Evolutionary conservation across 2,888 invertebrate genomes (phyloP), one percentile per base, ranked within the genome.

Genomic region (Polyploca ridens): DNA sequence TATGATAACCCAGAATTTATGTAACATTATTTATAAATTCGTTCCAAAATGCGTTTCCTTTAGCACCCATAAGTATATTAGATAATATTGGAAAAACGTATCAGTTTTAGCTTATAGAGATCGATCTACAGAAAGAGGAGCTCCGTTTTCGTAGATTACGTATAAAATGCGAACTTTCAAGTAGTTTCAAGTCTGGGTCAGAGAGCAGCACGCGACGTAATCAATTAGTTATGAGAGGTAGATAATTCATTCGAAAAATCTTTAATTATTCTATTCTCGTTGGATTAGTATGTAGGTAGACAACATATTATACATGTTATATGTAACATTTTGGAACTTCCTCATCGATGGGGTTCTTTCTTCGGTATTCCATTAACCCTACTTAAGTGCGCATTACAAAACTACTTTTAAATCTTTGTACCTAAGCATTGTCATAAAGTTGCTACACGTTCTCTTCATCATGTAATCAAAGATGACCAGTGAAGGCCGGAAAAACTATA

Each of bases 401-500:
- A 19, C 10, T 3, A n/a, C 8, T 49, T 46, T 46, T 46, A 46
- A 46, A 19, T 54, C 16, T 2, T 54, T 19, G 19, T 1, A 10
- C 14, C 54, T 19, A 49, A 16, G 49, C 19, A 49, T 49, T 10
- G 19, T 19, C 19, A 7, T 19, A 19, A 54, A 19, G 19, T 1
- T 54, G 10, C 4, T 19, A 38, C 10, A 63, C 49, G 63, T 14
- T 58, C 10, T 33, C 19, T 61, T 41, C 11, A 62, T 61, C 62
- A 19, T 38, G 57, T 65, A 63, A 66, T 60, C 16, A n/a, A 35
- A 60, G 59, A 69, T 67, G 65, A 70, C 66, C 71, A 81, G 88
- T 86, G 88, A 89, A 89, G 86, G 81, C n/a, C 76, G 76, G 78
- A 78, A 80, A 86, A 86, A 85, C 78, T 78, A 78, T 80, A 83